Conservation (phyloP, 2,888 invertebrate genomes). For the Dromius quadrimaculatus region DNA sequence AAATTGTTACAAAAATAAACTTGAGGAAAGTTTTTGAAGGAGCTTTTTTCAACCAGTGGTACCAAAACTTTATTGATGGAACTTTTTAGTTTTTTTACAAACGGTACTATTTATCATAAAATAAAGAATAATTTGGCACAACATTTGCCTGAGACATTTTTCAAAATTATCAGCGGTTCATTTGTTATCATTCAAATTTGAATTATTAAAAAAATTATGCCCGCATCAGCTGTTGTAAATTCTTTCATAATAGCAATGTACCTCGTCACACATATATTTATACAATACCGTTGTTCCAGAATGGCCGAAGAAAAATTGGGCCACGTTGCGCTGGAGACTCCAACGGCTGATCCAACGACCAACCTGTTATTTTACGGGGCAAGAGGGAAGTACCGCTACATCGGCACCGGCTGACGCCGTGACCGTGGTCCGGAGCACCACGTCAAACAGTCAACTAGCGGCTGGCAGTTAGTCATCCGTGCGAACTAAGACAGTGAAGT, state of each 20-base stretch:
- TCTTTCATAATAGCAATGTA: not conserved
- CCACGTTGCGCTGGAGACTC: conserved; percentile 19
- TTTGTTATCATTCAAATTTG: too few relatives aligned
- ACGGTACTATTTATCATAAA: too few relatives aligned
- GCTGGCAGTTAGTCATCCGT: conserved; percentile 17
- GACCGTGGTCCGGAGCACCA: conserved; percentile 30
- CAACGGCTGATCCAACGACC: not conserved
- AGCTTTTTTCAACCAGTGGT: too few relatives aligned
- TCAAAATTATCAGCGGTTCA: too few relatives aligned
- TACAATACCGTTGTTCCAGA: conserved; percentile 31
- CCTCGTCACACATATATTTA: not conserved
- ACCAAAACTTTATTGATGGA: too few relatives aligned
- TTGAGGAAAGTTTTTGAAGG: too few relatives aligned
- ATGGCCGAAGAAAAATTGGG: conserved; percentile 4
- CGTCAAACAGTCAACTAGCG: conserved; percentile 2
- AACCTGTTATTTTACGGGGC: conserved; percentile 1
- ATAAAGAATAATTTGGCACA: too few relatives aligned
- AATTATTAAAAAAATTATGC: not conserved
- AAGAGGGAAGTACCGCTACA: conserved; percentile 34
- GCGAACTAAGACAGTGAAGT: not conserved
- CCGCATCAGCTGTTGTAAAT: not conserved
- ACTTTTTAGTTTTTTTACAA: too few relatives aligned
- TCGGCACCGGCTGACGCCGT: not conserved
- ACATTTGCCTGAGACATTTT: too few relatives aligned
- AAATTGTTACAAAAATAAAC: too few relatives aligned